These are phyloP conservation scores for Ophion ventricosus DNA, from an alignment of 2,888 invertebrate species.

Conservation along the genomic window DNA sequence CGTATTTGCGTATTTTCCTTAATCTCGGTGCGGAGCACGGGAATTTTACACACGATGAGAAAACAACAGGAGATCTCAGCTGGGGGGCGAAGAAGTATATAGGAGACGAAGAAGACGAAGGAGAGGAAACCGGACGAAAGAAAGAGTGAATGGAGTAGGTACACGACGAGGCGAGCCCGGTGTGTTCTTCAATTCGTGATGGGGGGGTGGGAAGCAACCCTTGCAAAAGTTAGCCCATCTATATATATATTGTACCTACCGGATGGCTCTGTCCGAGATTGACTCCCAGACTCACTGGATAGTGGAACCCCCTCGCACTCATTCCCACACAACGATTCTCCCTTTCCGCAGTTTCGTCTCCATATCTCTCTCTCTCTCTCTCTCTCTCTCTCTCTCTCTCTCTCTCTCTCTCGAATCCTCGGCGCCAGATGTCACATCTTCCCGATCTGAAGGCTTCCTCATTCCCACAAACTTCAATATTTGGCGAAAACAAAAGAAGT, in stretches of 20 bases:
- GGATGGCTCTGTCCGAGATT: slow-evolving; percentile 60
- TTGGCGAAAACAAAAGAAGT: background rate
- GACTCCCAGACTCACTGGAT: slow-evolving; percentile 56
- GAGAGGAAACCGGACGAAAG: slow-evolving; percentile 24
- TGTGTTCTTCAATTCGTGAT: slow-evolving; percentile 53
- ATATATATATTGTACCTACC: slow-evolving; percentile 16
- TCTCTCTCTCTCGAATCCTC: slow-evolving; percentile 28
- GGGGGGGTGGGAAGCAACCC: slow-evolving; percentile 67
- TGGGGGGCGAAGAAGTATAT: slow-evolving; percentile 34
- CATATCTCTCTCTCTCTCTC: slow-evolving; percentile 43
- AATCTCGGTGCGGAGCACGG: slow-evolving; percentile 72
- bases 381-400: slow-evolving; percentile 39
- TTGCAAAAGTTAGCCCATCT: slow-evolving; percentile 62
- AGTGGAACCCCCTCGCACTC: slow-evolving; percentile 47
- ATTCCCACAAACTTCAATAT: slow-evolving; percentile 31
- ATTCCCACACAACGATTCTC: slow-evolving; percentile 32
- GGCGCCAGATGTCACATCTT: slow-evolving; percentile 57
- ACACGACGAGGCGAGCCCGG: slow-evolving; percentile 32
- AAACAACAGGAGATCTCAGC: slow-evolving; percentile 71
- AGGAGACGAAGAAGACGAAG: slow-evolving; percentile 41
- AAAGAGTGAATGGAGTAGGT: slow-evolving; percentile 45
- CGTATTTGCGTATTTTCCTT: slow-evolving; percentile 80
- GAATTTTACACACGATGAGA: slow-evolving; percentile 69
- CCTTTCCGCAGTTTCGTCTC: slow-evolving; percentile 28
- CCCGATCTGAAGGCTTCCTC: slow-evolving; percentile 30